phyloP scores from a whole-genome alignment of 92 coral and sea anemone species.

The Porites lobata region DNA sequence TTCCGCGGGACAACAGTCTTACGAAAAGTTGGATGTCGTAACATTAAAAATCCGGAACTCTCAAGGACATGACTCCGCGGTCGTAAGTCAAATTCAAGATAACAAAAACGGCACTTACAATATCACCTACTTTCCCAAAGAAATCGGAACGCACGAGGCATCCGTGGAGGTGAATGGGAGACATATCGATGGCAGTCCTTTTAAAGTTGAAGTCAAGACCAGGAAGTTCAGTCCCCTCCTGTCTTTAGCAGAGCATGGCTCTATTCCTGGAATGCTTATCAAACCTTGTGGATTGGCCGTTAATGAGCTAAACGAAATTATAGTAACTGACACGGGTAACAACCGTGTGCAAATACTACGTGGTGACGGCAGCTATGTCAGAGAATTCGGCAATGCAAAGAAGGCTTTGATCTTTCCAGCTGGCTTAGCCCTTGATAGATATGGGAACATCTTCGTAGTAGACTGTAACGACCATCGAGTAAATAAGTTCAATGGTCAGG shows the following conservation, averaged over 20 bases:
- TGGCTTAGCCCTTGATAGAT: conserved; percentile 32
- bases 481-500: conserved; percentile 25
- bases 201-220: conserved; percentile 39
- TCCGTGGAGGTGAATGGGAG: conserved; percentile 31
- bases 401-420: conserved; percentile 49
- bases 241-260: conserved; percentile 32
- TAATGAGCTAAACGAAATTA: conserved; percentile 43
- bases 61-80: conserved; percentile 26
- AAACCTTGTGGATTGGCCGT: conserved; percentile 57
- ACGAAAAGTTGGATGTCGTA: neutral
- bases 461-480: conserved; percentile 61
- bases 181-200: conserved; percentile 54
- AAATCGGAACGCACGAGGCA: conserved; percentile 29
- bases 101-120: conserved; percentile 45
- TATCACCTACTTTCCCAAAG: conserved; percentile 39
- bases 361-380: conserved; percentile 24
- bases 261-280: conserved; percentile 18
- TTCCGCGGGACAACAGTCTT: neutral
- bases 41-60: conserved; percentile 12
- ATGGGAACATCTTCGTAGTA: conserved; percentile 43
- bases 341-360: conserved; percentile 48
- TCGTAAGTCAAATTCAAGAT: conserved; percentile 13
- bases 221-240: conserved; percentile 47
- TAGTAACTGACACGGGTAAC: conserved; percentile 47
- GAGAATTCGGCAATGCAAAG: conserved; percentile 39